A percentile compares a stretch with the other conserved stretches of the same genome.
These are phyloP conservation scores for Hirudinaria manillensis DNA, from an alignment of 2,888 invertebrate genomes.

Conservation along the genomic window DNA sequence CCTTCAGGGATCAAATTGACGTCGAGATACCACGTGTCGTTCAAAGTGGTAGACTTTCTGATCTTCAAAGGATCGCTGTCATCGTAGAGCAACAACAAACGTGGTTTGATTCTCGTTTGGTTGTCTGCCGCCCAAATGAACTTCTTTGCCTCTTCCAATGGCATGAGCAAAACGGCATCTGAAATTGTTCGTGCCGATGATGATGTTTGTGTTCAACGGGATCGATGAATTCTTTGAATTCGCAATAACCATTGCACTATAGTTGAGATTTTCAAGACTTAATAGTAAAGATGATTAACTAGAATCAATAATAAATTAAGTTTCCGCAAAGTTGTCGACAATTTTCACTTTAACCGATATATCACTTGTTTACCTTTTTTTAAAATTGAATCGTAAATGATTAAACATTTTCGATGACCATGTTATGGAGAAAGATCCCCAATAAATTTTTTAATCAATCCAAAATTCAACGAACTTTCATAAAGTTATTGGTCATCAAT, in stretches of 20 bases:
- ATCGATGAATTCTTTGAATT: not conserved
- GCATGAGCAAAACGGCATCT: conserved; percentile 19
- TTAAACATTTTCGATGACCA: too few relatives aligned
- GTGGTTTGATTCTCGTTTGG: not conserved
- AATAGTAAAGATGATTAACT: not conserved
- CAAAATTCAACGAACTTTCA: too few relatives aligned
- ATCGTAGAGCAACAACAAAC: conserved; percentile 9
- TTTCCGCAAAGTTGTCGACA: not conserved
- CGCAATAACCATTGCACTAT: not conserved
- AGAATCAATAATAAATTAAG: conserved; percentile 6
- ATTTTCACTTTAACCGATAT: not conserved
- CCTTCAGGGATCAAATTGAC: not conserved
- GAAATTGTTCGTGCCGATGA: conserved; percentile 1
- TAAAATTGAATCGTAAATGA: too few relatives aligned
- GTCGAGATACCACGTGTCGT: not conserved
- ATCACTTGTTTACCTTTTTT: too few relatives aligned
- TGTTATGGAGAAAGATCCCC: too few relatives aligned
- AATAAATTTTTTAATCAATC: too few relatives aligned
- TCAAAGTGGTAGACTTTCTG: not conserved
- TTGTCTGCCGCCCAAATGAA: not conserved
- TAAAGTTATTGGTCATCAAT: too few relatives aligned
- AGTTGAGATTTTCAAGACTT: not conserved
- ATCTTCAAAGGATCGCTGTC: conserved; percentile 4
- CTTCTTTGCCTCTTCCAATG: not conserved
- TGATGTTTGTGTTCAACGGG: not conserved